Evolutionary conservation across 2,888 invertebrate species (phyloP), one percentile per base, ranked within the genome.

Genomic region (Drosophila cognata): DNA sequence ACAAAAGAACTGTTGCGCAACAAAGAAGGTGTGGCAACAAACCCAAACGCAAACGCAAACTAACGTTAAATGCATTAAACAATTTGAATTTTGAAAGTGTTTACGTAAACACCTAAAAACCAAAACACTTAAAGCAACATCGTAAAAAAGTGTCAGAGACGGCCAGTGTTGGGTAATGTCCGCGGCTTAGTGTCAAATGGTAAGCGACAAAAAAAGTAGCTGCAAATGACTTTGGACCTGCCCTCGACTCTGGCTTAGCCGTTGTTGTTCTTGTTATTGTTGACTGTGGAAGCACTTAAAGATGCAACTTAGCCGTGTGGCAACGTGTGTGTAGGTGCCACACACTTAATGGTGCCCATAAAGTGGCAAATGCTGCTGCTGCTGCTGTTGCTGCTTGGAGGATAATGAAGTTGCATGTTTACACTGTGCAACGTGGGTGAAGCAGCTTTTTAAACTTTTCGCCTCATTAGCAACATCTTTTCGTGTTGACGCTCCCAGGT

Each of bases 361-460:
- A 84, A 82, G 55, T 35, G 35, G 68, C 75, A 71, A 56, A 51
- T 71, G 61, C 38, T 36, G 73, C 51, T 57, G 73, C 51, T 57
- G 51, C 46, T 58, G 64, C 46, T 50, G 70, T 29, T 60, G 43
- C 52, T 69, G 69, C 68, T 69, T 43, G 72, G 77, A 83, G 88
- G 86, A 85, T 89, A 85, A 89, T 89, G 81, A 89, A 83, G 90
- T 88, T 90, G 88, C 88, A 89, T 89, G 90, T 90, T 89, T 88
- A 86, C 85, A 88, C 82, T 83, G 75, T 70, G 76, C 84, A 83
- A 78, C 90, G 85, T 85, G 85, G 90, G 88, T 87, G 80, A 79
- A 71, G 62, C 67, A 50, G 43, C 28, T 25, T 18, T 31, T 28
- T 28, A 36, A 52, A 25, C 65, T 64, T 59, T 67, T 43, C n/a